Percentiles rank a stretch among this genome's conserved stretches.
phyloP scores from a whole-genome alignment of 2,797 vertebrate genomes.

The Alca torda region DNA sequence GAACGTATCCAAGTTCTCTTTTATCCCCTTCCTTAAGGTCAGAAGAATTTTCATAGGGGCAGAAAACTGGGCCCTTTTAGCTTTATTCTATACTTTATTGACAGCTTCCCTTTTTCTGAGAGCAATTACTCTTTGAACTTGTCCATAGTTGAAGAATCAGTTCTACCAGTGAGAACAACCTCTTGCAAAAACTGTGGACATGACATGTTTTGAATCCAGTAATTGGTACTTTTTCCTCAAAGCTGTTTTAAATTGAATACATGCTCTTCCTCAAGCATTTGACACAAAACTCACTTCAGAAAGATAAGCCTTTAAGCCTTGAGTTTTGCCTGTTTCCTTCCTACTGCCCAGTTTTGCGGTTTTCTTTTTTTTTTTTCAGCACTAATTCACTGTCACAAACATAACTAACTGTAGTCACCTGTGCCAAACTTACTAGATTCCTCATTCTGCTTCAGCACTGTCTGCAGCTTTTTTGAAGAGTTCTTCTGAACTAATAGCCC shows the following conservation, averaged over 20 bases:
- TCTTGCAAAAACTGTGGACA: neutral
- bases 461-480: neutral
- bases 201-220: neutral
- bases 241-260: neutral
- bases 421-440: neutral
- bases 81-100: neutral
- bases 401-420: neutral
- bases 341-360: accelerated
- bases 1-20: neutral
- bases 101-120: neutral
- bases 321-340: neutral
- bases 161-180: neutral
- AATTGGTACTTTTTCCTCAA: neutral
- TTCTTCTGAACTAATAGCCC: neutral
- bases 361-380: neutral
- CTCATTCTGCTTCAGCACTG: neutral
- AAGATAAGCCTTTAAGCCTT: neutral
- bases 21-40: neutral
- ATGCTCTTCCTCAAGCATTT: neutral
- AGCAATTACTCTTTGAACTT: conserved; percentile 7
- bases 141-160: neutral
- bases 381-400: neutral
- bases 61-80: neutral
- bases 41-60: neutral
- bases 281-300: neutral